Evolutionary conservation across 2,888 invertebrate species (phyloP), one percentile per base, ranked within the genome.

Genomic region (Drosophila borealis): DNA sequence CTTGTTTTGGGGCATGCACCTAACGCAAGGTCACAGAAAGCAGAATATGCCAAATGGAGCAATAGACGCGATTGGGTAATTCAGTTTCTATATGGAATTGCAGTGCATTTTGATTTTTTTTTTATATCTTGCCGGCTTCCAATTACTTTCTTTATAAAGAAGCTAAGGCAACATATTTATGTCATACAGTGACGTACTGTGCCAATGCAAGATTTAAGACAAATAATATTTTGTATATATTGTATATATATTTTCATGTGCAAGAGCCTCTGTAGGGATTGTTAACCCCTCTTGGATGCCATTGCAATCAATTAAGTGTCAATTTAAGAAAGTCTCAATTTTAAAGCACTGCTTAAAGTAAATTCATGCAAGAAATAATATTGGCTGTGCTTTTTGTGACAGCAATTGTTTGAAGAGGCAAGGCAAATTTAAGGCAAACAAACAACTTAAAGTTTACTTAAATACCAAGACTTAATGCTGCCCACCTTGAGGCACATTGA

Each of bases 401-500:
- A 34, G 46, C 36, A 76, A 76, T 69, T 61, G 63, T 70, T 66
- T 65, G 21, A 46, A 55, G 41, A 37, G 39, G 29, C 45, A 13
- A 41, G 49, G 37, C 17, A 62, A 57, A 14, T 21, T 19, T 39
- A 50, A 45, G 19, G 8, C 5, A 57, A 56, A 37, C 17, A 66
- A 60, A 33, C 25, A 53, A 44, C 11, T 59, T 34, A 29, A 61
- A 49, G 44, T 53, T 57, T 51, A 46, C 46, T 56, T 64, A 62
- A 57, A 50, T 49, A 44, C 41, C 54, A 63, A 65, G 37, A 46
- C 42, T 55, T 63, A 57, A 49, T 34, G 55, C 19, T 60, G 67
- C 88, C 62, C 85, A 89, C 89, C 89, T 89, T 89, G 89, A 54
- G 69, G 70, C 39, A 65, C 17, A 54, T 66, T 67, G 11, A 25